A percentile compares a stretch with the other conserved stretches of the same genome.
Conservation (phyloP, 2,888 invertebrate genomes). For the Axea sp. region DNA sequence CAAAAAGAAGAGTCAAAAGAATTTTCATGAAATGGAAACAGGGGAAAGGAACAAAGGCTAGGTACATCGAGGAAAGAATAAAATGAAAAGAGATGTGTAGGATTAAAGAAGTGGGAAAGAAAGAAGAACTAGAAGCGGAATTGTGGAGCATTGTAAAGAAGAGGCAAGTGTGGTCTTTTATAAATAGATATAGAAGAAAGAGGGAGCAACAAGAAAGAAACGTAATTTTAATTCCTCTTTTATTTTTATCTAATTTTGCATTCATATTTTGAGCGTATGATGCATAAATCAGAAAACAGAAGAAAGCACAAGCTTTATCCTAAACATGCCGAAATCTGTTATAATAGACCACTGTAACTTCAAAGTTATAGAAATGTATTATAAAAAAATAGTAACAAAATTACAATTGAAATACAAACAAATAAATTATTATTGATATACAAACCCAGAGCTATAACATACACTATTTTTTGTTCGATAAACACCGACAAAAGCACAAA, state of each 20-base stretch:
- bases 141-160: no score
- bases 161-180: no score
- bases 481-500: slow-evolving; percentile 33
- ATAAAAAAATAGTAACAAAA: slow-evolving; percentile 48
- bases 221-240: slow-evolving; percentile 46
- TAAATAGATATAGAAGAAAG: no score
- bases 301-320: slow-evolving; percentile 41
- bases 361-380: slow-evolving; percentile 48
- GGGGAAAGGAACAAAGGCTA: no score
- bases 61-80: no score
- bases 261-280: slow-evolving; percentile 47
- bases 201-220: no score
- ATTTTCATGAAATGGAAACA: no score
- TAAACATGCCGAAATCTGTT: slow-evolving; percentile 49
- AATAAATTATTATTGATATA: slow-evolving; percentile 51
- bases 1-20: no score
- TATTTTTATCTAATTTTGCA: slow-evolving; percentile 37
- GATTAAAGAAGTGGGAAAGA: no score
- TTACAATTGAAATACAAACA: slow-evolving; percentile 45
- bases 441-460: slow-evolving; percentile 48
- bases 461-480: slow-evolving; percentile 29
- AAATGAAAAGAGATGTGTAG: no score
- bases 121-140: no score
- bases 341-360: slow-evolving; percentile 46
- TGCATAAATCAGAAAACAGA: slow-evolving; percentile 37